Evolutionary conservation across 2,888 invertebrate genomes (phyloP), one percentile per base, ranked within the genome.

Genomic region (Sphecodes monilicornis): DNA sequence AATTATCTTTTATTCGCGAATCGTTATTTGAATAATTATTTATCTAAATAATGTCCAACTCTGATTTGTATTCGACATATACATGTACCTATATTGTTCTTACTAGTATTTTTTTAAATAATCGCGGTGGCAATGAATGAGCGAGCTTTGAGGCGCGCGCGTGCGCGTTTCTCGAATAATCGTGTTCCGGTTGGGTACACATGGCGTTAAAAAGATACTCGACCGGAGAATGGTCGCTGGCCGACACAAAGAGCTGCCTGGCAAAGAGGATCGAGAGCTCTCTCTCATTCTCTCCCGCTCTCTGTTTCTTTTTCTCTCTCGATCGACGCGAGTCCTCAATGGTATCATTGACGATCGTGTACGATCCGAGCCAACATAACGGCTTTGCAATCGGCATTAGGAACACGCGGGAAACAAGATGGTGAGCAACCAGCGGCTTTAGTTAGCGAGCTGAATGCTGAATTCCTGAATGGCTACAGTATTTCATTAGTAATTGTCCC

Each of bases 401-500:
- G 41, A 43, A 22, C 68, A 77, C 64, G 73, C 69, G 43, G 60
- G 50, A 50, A 46, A 54, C 68, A 41, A 60, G 26, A 6, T 29
- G 29, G 41, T 73, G 83, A 77, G 41, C 70, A 77, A 82, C 77
- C 60, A 77, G 26, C 29, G 43, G 83, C 73, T 82, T 82, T 70
- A 73, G 83, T 77, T 54, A 64, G 60, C 41, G 10, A 46, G 69
- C 18, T 22, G 46, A 46, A 18, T 46, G 46, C n/a, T n/a, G 50
- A 77, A 84, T 76, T 46, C 18, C n/a, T n/a, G 50, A 77, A 84
- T 76, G 50, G 72, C 50, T 73, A n/a, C n/a, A n/a, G n/a, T n/a
- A n/a, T n/a, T n/a, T n/a, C n/a, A n/a, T n/a, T n/a, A n/a, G n/a
- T n/a, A n/a, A n/a, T n/a, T n/a, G n/a, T n/a, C n/a, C n/a, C n/a